Evolutionary conservation across 2,888 invertebrate species (phyloP).

Genomic region (Pinctada fucata): DNA sequence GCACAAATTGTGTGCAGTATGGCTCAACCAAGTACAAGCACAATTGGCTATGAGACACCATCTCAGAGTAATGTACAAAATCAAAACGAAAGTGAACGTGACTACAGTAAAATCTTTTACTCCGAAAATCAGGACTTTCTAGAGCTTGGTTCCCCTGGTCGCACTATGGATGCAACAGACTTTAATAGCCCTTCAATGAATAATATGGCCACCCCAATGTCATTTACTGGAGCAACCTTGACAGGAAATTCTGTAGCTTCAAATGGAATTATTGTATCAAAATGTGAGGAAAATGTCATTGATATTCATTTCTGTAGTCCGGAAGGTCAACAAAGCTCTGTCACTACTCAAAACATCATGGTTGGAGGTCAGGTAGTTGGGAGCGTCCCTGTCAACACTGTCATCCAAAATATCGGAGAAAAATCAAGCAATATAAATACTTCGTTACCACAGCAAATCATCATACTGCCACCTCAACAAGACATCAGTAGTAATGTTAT

Average conservation of each 20-base stretch:
- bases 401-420: background rate
- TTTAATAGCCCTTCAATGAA: background rate
- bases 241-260: background rate
- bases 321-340: background rate
- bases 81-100: background rate
- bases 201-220: background rate
- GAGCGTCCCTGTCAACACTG: background rate
- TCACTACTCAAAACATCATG: background rate
- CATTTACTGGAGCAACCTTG: background rate
- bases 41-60: background rate
- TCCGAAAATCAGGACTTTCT: slow-evolving; percentile 17
- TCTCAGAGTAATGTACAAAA: background rate
- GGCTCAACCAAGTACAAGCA: background rate
- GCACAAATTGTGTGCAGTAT: background rate
- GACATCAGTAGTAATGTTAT: background rate
- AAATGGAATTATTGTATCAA: background rate
- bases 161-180: background rate
- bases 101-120: slow-evolving; percentile 18
- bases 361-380: background rate
- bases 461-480: background rate
- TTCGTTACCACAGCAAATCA: background rate
- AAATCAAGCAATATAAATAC: background rate
- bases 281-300: background rate
- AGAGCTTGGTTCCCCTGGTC: slow-evolving; percentile 8
- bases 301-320: background rate